phyloP scores from a whole-genome alignment of 2,888 invertebrate species.

The Oligia strigilis region DNA sequence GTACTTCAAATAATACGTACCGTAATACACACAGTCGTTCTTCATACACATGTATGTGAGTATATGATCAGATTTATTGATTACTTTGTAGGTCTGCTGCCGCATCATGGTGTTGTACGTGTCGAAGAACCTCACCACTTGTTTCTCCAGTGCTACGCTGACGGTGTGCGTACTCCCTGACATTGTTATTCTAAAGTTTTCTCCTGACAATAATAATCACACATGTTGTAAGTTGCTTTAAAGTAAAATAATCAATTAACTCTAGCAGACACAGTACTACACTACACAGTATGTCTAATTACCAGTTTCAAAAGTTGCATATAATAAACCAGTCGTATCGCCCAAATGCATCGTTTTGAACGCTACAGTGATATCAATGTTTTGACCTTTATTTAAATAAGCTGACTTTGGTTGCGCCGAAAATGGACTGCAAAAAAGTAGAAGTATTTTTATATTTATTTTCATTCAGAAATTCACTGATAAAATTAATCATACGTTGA shows the following conservation, averaged over 20 bases:
- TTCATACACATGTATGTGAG: constrained; percentile 91
- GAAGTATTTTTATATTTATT: not conserved
- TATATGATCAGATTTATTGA: constrained; percentile 89
- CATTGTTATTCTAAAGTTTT: constrained; percentile 85
- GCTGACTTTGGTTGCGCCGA: constrained; percentile 88
- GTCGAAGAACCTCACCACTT: constrained; percentile 88
- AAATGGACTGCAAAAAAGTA: constrained; percentile 85
- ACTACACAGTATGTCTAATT: constrained; percentile 16
- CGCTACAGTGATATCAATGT: constrained; percentile 85
- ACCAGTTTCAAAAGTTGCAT: constrained; percentile 85
- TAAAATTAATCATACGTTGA: constrained; percentile 5
- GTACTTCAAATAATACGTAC: constrained; percentile 63
- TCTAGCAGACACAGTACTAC: not conserved
- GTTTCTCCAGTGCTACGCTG: constrained; percentile 87
- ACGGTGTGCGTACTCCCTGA: constrained; percentile 85
- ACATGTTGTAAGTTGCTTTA: not conserved
- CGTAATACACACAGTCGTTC: constrained; percentile 83
- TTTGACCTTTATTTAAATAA: constrained; percentile 86
- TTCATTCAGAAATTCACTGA: not conserved
- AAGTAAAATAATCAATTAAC: not conserved
- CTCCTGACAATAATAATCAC: constrained; percentile 77
- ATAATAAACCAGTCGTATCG: constrained; percentile 77
- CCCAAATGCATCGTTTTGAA: constrained; percentile 89
- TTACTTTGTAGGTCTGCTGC: constrained; percentile 87
- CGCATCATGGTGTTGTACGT: constrained; percentile 91